Evolutionary conservation across 1,140 invertebrate species (phyloP), one percentile per base, ranked within the genome.

Genomic region (Sycophila sp.): DNA sequence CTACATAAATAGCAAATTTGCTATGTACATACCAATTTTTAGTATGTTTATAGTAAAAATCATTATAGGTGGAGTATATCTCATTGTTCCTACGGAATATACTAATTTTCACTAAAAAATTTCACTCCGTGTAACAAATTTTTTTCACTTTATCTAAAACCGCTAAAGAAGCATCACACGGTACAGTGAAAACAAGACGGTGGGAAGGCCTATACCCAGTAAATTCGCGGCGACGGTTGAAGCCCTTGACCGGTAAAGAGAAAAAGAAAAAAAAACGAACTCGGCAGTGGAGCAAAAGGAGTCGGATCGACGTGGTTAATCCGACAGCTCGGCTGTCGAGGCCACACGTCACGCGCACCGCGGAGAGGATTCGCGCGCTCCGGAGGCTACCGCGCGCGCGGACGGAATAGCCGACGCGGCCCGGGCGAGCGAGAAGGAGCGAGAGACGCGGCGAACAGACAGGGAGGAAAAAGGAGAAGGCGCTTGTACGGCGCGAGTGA

Each of bases 231-330:
- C 47, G 11, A 49, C 13, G 47, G 24, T 19, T 49, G 17, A 4
- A 49, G 17, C 11, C 22, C 47, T 15, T 6, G 47, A 4, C 3
- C 17, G 19, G 19, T 8, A 7, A 2, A 8, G 2, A 28, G 13
- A 53, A 53, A 53, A 24, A 2, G 19, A 8, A 17, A 28, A 56
- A 56, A 56, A n/a, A 17, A 56, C 24, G 19, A n/a, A n/a, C n/a
- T n/a, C n/a, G n/a, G n/a, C n/a, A 11, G 4, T 5, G 7, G 8
- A 5, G 51, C 24, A 34, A 19, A 36, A 30, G 22, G 22, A 47
- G 40, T 10, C 24, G 2, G 24, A 65, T 55, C 49, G 49, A 66
- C 45, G 32, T 11, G n/a, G 49, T 13, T 64, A 63, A 70, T 70
- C 47, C 30, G 59, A 63, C 59, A 45, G 51, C 7, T 62, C n/a